Evolutionary conservation across 1,140 invertebrate genomes (phyloP).

Genomic region (Sminthurides bifidus): DNA sequence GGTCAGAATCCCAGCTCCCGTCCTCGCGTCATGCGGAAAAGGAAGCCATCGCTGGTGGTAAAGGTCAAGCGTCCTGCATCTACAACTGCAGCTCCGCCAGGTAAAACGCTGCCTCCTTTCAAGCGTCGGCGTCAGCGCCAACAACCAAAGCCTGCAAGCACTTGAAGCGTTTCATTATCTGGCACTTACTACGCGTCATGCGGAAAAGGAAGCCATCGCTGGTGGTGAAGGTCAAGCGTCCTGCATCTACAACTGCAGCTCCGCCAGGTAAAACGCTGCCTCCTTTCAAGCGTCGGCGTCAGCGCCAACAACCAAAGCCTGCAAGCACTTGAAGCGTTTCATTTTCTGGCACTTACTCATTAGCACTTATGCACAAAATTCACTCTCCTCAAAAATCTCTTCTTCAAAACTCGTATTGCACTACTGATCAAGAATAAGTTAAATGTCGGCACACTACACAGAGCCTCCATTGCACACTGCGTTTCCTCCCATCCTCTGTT

Average conservation of each 20-base stretch:
- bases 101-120: neutral
- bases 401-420: neutral
- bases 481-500: neutral
- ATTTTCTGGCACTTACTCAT: neutral
- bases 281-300: neutral
- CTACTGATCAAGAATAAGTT: neutral
- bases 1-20: neutral
- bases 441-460: neutral
- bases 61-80: constrained; percentile 1
- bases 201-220: constrained; percentile 19
- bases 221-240: constrained; percentile 11
- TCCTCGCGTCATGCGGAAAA: neutral
- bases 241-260: neutral
- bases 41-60: constrained; percentile 20
- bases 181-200: too few relatives aligned
- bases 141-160: neutral
- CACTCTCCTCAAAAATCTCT: neutral
- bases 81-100: neutral
- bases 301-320: neutral
- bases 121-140: neutral
- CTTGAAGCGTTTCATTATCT: neutral
- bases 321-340: neutral
- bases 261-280: neutral
- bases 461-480: neutral
- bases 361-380: neutral